Evolutionary conservation across 1,140 invertebrate genomes (phyloP), one percentile per base, ranked within the genome.

Genomic region (Argopecten irradians): DNA sequence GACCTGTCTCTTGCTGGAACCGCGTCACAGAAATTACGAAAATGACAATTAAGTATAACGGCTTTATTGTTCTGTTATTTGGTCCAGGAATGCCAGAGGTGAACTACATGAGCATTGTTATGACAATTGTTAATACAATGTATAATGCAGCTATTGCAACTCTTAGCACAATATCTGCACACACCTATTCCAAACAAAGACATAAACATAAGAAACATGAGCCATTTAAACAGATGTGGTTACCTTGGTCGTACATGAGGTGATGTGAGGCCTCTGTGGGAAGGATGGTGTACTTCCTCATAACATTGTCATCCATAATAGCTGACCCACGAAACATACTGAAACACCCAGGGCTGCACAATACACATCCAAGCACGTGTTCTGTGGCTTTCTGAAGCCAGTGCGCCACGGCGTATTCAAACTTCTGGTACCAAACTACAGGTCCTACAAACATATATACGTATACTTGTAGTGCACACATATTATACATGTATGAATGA

Each of bases 371-470:
- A 88, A 97, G 96, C 92, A 97, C 96, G 91, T 97, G 97, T 91
- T 97, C 97, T 19, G 97, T 96, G 9, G 97, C 96, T 92, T 97
- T 97, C 94, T 97, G 97, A 7, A 97, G 94, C 96, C 96, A 97
- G 95, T 97, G 96, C 34, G 96, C 96, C 83, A 97, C 96, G 2
- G 97, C 97, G 92, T 97, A 97, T 91, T 97, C 97, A 93, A 97
- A 97, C 90, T 96, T 97, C 93, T 97, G 97, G 91, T 97, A 97
- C 96, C 96, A 97, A 0, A 96, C 96, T 95, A 97, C 96, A 0
- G 96, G 95, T 82, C 96, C 96, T 95, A 14, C 41, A 8, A 84
- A 34, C 71, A 28, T 16, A 28, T 32, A n/a, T 32, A 0, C 32
- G 28, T 83, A 41, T 22, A 34, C 14, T 34, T 14, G 35, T 34